Conservation (phyloP, 2,113 vertebrate species). For the Prietella phreatophila region DNA sequence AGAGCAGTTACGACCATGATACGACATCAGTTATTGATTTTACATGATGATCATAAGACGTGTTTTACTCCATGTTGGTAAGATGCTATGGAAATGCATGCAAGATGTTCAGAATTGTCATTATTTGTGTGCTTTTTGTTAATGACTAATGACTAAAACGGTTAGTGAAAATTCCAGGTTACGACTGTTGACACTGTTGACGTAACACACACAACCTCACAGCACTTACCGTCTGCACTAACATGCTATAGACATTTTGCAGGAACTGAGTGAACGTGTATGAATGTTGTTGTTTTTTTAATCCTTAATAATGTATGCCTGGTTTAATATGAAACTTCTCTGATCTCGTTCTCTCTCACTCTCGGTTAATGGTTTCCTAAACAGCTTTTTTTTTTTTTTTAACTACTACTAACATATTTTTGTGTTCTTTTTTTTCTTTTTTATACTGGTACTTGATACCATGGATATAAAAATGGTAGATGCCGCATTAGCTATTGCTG, state of each 20-base stretch:
- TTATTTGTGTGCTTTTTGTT: constrained; percentile 44
- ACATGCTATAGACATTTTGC: constrained; percentile 73
- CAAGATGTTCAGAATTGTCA: constrained; percentile 7
- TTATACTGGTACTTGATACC: constrained; percentile 43
- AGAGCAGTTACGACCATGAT: constrained; percentile 35
- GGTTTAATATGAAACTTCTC: constrained; percentile 62
- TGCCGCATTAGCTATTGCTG: not conserved
- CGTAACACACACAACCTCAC: constrained; percentile 39
- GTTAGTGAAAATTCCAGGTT: constrained; percentile 15
- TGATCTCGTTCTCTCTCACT: constrained; percentile 32
- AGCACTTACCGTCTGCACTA: constrained; percentile 64
- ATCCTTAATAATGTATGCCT: constrained; percentile 67
- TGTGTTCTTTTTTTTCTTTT: constrained; percentile 32
- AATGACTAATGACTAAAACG: constrained; percentile 29
- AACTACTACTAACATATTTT: constrained; percentile 39
- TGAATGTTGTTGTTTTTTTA: constrained; percentile 73
- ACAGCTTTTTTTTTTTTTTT: constrained; percentile 26
- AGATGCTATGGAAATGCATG: constrained; percentile 28
- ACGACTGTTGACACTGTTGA: constrained; percentile 37
- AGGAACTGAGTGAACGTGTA: constrained; percentile 73
- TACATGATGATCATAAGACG: constrained; percentile 10
- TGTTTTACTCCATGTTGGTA: constrained; percentile 30
- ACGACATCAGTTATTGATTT: constrained; percentile 20
- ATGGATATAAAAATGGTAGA: constrained; percentile 19
- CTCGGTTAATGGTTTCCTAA: constrained; percentile 41